Conservation (phyloP, 2,797 vertebrate genomes). For the Potorous gilbertii region DNA sequence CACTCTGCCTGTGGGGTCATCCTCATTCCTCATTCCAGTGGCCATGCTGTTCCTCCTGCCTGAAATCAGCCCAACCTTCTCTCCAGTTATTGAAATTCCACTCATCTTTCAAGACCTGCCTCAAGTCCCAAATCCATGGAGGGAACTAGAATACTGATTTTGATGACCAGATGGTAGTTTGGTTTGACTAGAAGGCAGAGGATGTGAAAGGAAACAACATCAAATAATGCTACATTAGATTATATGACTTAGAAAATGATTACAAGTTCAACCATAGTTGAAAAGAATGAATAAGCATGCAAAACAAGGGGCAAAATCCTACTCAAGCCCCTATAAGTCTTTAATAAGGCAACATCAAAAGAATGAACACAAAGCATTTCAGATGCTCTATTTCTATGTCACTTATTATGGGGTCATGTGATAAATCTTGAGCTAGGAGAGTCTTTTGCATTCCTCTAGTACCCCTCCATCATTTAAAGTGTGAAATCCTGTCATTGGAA, state of each 20-base stretch:
- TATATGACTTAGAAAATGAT: not conserved
- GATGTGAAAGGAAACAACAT: not conserved
- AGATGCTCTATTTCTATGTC: not conserved
- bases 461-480: not conserved
- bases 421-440: not conserved
- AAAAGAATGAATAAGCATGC: not conserved
- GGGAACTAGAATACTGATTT: not conserved
- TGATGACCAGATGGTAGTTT: not conserved
- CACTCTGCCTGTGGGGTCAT: not conserved
- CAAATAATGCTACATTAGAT: not conserved
- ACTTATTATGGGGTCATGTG: not conserved
- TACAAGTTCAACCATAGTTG: not conserved
- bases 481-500: not conserved
- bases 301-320: not conserved
- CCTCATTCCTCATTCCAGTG: not conserved
- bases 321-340: not conserved
- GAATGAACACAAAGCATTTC: not conserved
- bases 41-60: not conserved
- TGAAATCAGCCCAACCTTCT: not conserved
- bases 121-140: not conserved
- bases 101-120: not conserved
- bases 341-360: not conserved
- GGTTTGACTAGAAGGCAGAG: not conserved
- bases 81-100: not conserved
- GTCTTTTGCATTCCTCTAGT: not conserved